Percentiles rank a stretch among this genome's conserved stretches.
These are phyloP conservation scores for Tethea ocularis DNA, from an alignment of 2,888 invertebrate genomes.

Conservation along the genomic window DNA sequence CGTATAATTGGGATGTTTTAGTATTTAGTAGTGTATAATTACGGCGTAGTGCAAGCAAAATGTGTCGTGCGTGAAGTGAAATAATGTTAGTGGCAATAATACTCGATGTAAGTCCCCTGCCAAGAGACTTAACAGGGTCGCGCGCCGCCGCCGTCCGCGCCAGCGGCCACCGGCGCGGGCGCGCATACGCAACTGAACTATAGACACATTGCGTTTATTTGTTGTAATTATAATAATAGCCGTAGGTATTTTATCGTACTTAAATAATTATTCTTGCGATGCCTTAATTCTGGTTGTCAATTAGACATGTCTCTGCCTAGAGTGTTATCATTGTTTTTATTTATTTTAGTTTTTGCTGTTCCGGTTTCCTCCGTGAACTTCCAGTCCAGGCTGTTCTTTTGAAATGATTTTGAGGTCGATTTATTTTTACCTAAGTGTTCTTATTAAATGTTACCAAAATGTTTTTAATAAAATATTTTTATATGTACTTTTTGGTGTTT, in stretches of 20 bases:
- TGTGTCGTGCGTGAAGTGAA: constrained; percentile 72
- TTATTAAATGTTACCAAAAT: constrained; percentile 86
- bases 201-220: constrained; percentile 78
- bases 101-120: constrained; percentile 76
- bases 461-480: constrained; percentile 86
- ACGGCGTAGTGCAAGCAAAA: constrained; percentile 72
- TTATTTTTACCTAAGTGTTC: constrained; percentile 86
- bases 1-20: constrained; percentile 84
- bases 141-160: constrained; percentile 33
- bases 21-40: constrained; percentile 79
- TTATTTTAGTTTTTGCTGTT: constrained; percentile 81
- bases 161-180: constrained; percentile 20
- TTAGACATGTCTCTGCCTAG: constrained; percentile 84
- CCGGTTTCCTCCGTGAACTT: constrained; percentile 83
- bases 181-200: constrained; percentile 60
- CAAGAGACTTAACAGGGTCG: constrained; percentile 57
- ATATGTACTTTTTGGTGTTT: constrained; percentile 76
- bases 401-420: constrained; percentile 84
- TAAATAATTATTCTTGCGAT: constrained; percentile 85
- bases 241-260: constrained; percentile 84
- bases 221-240: constrained; percentile 84
- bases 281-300: constrained; percentile 85
- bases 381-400: constrained; percentile 85
- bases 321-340: constrained; percentile 83
- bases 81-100: constrained; percentile 80